Conservation (phyloP, 2,113 vertebrate genomes). For the Ariopsis seemanni region DNA sequence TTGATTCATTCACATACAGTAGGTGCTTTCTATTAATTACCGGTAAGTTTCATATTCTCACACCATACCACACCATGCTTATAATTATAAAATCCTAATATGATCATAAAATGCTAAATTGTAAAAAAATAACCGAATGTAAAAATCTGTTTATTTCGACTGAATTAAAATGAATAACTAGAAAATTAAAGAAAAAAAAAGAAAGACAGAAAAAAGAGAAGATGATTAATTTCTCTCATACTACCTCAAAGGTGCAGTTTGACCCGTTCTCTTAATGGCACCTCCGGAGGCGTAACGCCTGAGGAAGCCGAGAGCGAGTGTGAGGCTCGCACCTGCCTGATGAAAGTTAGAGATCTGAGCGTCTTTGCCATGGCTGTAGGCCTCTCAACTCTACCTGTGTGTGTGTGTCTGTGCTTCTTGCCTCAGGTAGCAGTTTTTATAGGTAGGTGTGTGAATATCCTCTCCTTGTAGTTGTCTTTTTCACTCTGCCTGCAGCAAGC, state of each 20-base stretch:
- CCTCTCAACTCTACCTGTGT: slow-evolving; percentile 26
- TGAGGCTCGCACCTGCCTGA: slow-evolving; percentile 36
- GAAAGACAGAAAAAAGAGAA: not conserved
- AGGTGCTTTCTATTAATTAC: not conserved
- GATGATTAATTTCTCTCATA: not conserved
- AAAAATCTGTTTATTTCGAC: not conserved
- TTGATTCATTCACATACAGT: not conserved
- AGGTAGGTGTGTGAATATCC: slow-evolving; percentile 22
- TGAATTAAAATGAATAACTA: not conserved
- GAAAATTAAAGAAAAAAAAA: not conserved
- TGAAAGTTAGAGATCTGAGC: slow-evolving; percentile 32
- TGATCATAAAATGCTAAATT: not conserved
- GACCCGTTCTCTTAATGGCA: slow-evolving; percentile 11
- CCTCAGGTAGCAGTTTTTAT: slow-evolving; percentile 41
- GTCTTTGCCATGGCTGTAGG: slow-evolving; percentile 22
- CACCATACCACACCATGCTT: not conserved
- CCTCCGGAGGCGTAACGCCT: not conserved
- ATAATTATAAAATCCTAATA: not conserved
- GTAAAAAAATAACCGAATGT: not conserved
- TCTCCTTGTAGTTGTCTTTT: slow-evolving; percentile 7
- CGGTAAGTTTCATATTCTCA: not conserved
- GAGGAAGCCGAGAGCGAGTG: not conserved
- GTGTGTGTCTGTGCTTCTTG: not conserved
- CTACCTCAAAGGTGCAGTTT: not conserved
- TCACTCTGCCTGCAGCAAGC: slow-evolving; percentile 59